These are phyloP conservation scores for Tetheella fluctuosa DNA, from an alignment of 2,888 invertebrate genomes.

Conservation along the genomic window DNA sequence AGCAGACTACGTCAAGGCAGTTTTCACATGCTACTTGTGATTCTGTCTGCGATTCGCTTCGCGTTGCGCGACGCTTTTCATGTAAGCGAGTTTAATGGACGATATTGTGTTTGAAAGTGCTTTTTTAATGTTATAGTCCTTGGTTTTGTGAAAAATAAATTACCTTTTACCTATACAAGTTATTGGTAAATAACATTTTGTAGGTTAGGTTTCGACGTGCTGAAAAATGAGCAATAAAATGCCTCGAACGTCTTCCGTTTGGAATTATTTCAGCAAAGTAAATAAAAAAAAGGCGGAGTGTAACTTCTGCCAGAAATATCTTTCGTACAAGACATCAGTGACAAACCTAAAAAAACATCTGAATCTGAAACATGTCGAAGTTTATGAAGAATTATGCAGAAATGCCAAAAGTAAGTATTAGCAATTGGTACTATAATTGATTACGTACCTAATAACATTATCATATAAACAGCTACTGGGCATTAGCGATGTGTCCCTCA, in stretches of 20 bases:
- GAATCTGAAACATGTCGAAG: slow-evolving; percentile 19
- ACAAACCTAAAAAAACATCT: slow-evolving; percentile 33
- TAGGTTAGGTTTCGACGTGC: not conserved
- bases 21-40: no score
- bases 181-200: no score
- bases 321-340: slow-evolving; percentile 26
- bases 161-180: no score
- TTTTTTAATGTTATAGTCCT: no score
- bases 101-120: no score
- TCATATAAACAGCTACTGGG: no score
- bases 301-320: slow-evolving; percentile 22
- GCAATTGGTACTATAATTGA: not conserved
- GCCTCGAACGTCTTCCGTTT: slow-evolving; percentile 12
- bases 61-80: no score
- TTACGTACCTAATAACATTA: not conserved
- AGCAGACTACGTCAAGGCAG: no score
- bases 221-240: not conserved
- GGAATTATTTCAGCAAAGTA: slow-evolving; percentile 13
- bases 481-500: no score
- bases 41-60: no score
- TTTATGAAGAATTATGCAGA: not conserved
- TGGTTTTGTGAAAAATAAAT: no score
- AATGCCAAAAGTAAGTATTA: not conserved
- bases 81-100: no score
- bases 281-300: slow-evolving; percentile 18